Percentiles rank a stretch among this genome's conserved stretches.
phyloP scores from a whole-genome alignment of 1,140 invertebrate species.

The Octopus sinensis region DNA sequence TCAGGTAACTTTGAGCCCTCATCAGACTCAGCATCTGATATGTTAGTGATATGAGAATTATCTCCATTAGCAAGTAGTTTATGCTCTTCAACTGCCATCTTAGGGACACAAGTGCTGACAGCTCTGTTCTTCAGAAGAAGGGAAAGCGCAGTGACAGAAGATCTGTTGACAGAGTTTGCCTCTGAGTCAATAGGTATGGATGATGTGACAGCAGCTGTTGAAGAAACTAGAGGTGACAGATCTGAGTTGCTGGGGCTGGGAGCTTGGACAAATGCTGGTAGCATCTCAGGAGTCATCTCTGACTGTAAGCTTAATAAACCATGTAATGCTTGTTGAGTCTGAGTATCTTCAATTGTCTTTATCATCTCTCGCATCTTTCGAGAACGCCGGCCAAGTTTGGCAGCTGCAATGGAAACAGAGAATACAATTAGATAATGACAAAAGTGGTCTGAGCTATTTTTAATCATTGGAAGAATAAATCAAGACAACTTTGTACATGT shows the following conservation, averaged over 20 bases:
- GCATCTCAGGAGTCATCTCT: constrained; percentile 31
- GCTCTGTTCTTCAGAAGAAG: constrained; percentile 46
- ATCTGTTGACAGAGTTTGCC: constrained; percentile 23
- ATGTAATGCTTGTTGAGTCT: constrained; percentile 56
- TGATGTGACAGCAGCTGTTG: constrained; percentile 17
- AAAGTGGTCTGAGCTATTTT: too few species aligned
- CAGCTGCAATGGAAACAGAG: constrained; percentile 45
- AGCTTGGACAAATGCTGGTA: constrained; percentile 28
- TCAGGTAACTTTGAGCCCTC: background rate
- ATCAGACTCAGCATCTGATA: constrained; percentile 9
- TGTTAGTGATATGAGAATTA: background rate
- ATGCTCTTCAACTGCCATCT: background rate
- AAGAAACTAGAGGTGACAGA: constrained; percentile 12
- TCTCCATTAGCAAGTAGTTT: background rate
- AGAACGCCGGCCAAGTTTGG: constrained; percentile 55
- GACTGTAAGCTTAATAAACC: constrained; percentile 55
- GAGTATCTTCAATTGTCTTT: constrained; percentile 54
- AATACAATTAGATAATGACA: background rate
- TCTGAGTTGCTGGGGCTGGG: constrained; percentile 5
- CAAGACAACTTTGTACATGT: background rate
- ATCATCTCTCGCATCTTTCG: constrained; percentile 57
- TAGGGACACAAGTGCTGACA: constrained; percentile 18
- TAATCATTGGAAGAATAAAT: background rate
- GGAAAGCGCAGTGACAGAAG: constrained; percentile 45
- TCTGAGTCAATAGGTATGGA: constrained; percentile 13